phyloP scores from a whole-genome alignment of 2,113 vertebrate genomes.

The Platysteira castanea region DNA sequence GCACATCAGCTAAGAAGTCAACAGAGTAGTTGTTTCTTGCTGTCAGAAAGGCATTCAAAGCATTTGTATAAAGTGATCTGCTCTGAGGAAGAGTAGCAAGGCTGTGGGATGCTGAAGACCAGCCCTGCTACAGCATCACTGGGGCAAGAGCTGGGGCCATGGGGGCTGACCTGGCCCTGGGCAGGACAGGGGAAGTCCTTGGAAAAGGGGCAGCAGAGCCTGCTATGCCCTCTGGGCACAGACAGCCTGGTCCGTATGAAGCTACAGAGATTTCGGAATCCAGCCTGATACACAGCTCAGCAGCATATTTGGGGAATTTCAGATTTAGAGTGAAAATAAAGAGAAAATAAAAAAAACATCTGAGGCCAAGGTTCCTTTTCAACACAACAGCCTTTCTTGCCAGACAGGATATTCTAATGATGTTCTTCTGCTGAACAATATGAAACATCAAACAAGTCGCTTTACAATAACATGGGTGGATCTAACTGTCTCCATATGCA shows the following conservation, averaged over 20 bases:
- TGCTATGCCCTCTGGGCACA: background rate
- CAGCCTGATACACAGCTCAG: background rate
- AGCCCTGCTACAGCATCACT: background rate
- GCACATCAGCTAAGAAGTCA: background rate
- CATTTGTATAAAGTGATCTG: background rate
- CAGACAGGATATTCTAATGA: slow-evolving; percentile 53
- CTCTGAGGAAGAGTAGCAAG: background rate
- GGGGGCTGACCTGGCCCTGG: background rate
- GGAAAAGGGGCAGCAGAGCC: background rate
- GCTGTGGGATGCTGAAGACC: background rate
- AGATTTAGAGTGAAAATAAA: background rate
- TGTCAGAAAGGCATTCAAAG: background rate
- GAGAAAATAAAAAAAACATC: background rate
- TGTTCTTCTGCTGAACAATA: slow-evolving; percentile 36
- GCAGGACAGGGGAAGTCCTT: background rate
- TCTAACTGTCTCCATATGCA: slow-evolving; percentile 51
- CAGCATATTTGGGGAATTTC: background rate
- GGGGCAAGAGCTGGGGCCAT: background rate
- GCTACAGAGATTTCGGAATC: background rate
- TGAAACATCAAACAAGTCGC: slow-evolving; percentile 20
- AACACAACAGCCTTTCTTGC: background rate
- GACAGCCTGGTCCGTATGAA: background rate
- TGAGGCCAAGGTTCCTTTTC: background rate
- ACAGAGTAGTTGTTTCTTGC: background rate
- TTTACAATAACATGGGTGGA: slow-evolving; percentile 43